Evolutionary conservation across 1,140 invertebrate species (phyloP).

Genomic region (Diploscapter pachys): DNA sequence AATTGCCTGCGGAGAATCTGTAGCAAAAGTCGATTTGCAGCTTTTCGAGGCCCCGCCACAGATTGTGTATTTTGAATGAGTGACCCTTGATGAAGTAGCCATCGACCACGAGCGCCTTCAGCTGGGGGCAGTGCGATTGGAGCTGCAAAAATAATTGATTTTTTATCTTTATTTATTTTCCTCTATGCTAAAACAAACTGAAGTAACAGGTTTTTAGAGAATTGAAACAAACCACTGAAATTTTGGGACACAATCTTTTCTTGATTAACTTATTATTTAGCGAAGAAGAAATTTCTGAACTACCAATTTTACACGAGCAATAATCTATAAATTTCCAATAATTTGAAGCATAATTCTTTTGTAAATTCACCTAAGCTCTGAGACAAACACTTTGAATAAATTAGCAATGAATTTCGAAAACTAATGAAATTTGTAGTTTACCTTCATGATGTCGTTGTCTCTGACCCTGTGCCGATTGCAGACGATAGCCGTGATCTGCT

Average conservation of each 20-base stretch:
- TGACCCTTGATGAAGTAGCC: conserved; percentile 22
- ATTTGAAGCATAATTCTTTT: background rate
- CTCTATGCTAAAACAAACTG: too few relatives aligned
- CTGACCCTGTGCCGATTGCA: conserved; percentile 32
- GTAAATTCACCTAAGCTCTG: too few relatives aligned
- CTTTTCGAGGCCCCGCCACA: background rate
- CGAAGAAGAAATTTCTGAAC: too few relatives aligned
- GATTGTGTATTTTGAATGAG: conserved; percentile 17
- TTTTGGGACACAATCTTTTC: too few relatives aligned
- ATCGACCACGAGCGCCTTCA: conserved; percentile 16
- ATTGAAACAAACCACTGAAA: too few relatives aligned
- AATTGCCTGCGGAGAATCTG: background rate
- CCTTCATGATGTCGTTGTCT: conserved; percentile 22
- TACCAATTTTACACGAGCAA: too few relatives aligned
- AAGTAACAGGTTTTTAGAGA: too few relatives aligned
- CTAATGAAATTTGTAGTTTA: background rate
- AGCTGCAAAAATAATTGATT: background rate
- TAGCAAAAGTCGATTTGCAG: conserved; percentile 19
- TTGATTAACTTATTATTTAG: too few relatives aligned
- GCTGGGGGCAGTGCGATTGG: background rate
- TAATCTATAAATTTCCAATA: background rate
- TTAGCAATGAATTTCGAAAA: background rate
- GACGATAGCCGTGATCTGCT: conserved; percentile 17
- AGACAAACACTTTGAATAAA: background rate
- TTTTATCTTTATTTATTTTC: too few relatives aligned